Evolutionary conservation across 2,113 vertebrate species (phyloP).

Genomic region (Leptosomus discolor): DNA sequence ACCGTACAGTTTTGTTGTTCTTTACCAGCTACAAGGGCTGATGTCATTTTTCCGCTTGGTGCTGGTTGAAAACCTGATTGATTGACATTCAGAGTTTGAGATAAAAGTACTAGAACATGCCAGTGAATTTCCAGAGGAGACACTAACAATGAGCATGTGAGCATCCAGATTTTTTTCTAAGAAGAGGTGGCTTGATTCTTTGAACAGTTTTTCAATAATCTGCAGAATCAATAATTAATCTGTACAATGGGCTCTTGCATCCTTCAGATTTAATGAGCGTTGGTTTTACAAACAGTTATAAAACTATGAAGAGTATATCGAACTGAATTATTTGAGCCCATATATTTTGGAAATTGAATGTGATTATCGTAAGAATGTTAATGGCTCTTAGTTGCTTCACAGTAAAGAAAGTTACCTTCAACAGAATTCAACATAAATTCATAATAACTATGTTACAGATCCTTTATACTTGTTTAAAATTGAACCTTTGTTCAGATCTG

Average conservation of each 20-base stretch:
- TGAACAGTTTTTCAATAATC: background rate
- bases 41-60: background rate
- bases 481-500: background rate
- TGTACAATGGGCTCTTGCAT: background rate
- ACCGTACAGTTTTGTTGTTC: background rate
- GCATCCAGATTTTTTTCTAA: background rate
- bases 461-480: background rate
- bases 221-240: background rate
- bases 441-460: background rate
- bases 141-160: rapidly evolving
- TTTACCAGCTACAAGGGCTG: background rate
- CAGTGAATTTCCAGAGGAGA: background rate
- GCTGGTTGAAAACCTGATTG: background rate
- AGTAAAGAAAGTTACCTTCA: background rate
- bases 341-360: background rate
- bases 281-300: background rate
- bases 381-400: background rate
- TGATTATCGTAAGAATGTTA: background rate
- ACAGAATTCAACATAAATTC: background rate
- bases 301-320: background rate
- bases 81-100: background rate
- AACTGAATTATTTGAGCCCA: background rate
- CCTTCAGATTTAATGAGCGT: background rate
- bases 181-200: background rate
- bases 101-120: background rate